Conservation (phyloP, 2,888 invertebrate species). For the Nineta flava region DNA sequence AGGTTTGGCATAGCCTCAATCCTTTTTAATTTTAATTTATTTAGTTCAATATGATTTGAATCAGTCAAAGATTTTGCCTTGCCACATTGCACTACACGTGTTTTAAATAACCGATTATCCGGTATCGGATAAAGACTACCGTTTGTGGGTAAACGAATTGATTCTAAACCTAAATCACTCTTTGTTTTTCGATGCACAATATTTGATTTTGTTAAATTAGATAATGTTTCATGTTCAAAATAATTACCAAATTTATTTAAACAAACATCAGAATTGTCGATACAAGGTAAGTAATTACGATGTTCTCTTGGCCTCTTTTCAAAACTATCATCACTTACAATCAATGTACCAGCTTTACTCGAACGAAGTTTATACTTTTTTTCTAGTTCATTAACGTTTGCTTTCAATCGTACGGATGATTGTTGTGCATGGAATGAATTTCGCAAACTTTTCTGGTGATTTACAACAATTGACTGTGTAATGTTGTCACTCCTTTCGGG, state of each 20-base stretch:
- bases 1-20: neutral
- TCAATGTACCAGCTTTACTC: constrained; percentile 34
- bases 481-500: neutral
- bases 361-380: constrained; percentile 31
- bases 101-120: neutral
- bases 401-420: too few species aligned
- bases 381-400: constrained; percentile 15
- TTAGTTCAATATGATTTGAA: neutral
- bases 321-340: constrained; percentile 33
- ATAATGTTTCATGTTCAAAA: neutral
- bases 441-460: too few species aligned
- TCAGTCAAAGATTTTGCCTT: too few species aligned
- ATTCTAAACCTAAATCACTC: too few species aligned
- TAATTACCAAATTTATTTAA: constrained; percentile 7
- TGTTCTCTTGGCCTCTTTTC: constrained; percentile 21
- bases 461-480: too few species aligned
- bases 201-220: neutral
- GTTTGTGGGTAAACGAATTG: neutral
- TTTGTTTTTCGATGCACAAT: neutral
- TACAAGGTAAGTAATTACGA: constrained; percentile 10
- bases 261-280: constrained; percentile 4
- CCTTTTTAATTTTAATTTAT: neutral
- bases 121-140: neutral
- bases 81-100: too few species aligned
- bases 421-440: too few species aligned